Evolutionary conservation across 1,140 invertebrate species (phyloP), one percentile per base, ranked within the genome.

Genomic region (Drosophila guanche): DNA sequence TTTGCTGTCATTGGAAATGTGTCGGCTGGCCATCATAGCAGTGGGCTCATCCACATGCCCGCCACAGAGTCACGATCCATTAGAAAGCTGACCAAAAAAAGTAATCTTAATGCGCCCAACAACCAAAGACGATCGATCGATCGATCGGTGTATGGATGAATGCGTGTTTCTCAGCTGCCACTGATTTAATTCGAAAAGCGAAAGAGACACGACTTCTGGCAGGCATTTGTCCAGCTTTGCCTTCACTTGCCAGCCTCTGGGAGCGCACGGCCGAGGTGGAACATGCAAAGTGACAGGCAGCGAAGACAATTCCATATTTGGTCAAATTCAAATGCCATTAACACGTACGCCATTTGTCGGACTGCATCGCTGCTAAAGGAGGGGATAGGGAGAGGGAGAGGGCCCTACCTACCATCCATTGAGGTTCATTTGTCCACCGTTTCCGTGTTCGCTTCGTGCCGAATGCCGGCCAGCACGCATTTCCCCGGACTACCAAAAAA

Each of bases 281-380:
- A 83, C 81, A 86, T 86, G 81, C 81, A 86, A 86, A 86, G 78
- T 88, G 81, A 88, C 81, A 86, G 60, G 10, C 33, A 10, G 33
- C 29, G 48, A 52, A 73, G 71, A 79, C 81, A 67, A 70, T 66
- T 83, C 88, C 88, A 84, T 90, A 90, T 90, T 90, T 90, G 88
- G 88, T 61, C 73, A 90, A 90, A 90, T 88, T 84, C 88, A 88
- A 90, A 90, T 90, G 79, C 88, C 88, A 90, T 90, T 90, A 90
- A 90, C 88, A 90, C 88, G 84, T 90, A 84, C 89, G 69, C 83
- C 88, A 88, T 81, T 90, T 89, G 85, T 85, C 74, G 69, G 68
- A 27, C 60, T 20, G 16, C 54, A 45, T 51, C 56, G 29, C 29
- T 52, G 54, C 42, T 33, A 63, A 27, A 37, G 51, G 47, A 16